Conservation (phyloP, 2,113 vertebrate genomes). For the Prionailurus bengalensis region DNA sequence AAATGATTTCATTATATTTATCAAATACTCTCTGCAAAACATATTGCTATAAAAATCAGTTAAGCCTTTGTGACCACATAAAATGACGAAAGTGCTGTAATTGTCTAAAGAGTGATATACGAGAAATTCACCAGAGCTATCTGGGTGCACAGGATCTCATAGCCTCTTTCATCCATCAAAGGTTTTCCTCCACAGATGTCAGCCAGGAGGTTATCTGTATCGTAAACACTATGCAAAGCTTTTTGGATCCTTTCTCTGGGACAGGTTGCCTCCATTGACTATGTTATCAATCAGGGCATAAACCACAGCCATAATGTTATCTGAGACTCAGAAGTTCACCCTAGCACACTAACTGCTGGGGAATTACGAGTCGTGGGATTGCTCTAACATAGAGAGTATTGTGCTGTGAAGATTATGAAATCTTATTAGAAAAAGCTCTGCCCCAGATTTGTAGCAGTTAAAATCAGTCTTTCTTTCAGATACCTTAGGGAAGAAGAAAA, state of each 20-base stretch:
- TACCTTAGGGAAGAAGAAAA: slow-evolving; percentile 78
- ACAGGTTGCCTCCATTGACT: slow-evolving; percentile 82
- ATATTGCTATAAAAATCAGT: slow-evolving; percentile 77
- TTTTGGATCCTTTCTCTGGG: slow-evolving; percentile 82
- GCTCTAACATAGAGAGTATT: slow-evolving; percentile 70
- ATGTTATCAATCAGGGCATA: slow-evolving; percentile 83
- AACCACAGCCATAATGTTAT: slow-evolving; percentile 82
- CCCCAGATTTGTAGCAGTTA: slow-evolving; percentile 77
- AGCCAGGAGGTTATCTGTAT: slow-evolving; percentile 82
- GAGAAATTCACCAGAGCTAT: slow-evolving; percentile 71
- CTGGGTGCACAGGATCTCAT: slow-evolving; percentile 68
- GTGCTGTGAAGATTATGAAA: slow-evolving; percentile 79
- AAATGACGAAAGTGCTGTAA: slow-evolving; percentile 76
- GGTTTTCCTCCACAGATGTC: slow-evolving; percentile 68
- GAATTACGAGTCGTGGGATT: slow-evolving; percentile 75
- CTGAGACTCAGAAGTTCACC: slow-evolving; percentile 78
- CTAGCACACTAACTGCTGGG: slow-evolving; percentile 65
- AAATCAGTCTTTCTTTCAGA: slow-evolving; percentile 77
- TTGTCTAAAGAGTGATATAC: slow-evolving; percentile 73
- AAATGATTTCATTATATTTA: slow-evolving; percentile 80
- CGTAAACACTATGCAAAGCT: slow-evolving; percentile 83
- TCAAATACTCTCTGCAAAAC: slow-evolving; percentile 75
- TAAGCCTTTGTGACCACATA: slow-evolving; percentile 75
- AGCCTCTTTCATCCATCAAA: slow-evolving; percentile 75
- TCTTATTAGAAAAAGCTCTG: slow-evolving; percentile 81